These are phyloP conservation scores for Leptinotarsa defecta DNA, from an alignment of 1,140 invertebrate species.

Conservation along the genomic window DNA sequence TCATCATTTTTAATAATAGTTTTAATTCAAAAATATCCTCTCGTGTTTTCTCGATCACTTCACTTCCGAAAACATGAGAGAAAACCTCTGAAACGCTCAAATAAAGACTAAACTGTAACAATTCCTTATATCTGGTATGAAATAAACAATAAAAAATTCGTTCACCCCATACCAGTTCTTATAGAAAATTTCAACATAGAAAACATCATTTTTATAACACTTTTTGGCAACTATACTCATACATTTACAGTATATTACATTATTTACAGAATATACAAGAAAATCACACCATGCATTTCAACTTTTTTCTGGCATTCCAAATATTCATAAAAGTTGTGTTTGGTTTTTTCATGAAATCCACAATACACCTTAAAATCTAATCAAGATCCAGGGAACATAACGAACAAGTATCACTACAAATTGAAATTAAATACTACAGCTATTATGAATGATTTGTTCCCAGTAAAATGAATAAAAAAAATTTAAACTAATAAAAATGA, in stretches of 20 bases:
- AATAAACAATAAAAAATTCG: conserved; percentile 18
- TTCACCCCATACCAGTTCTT: conserved; percentile 32
- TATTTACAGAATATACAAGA: conserved; percentile 38
- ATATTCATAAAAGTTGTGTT: no score
- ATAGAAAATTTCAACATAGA: conserved; percentile 41
- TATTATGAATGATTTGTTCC: no score
- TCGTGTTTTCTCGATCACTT: no score
- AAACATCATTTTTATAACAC: conserved; percentile 35
- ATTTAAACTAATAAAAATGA: no score
- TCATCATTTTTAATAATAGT: conserved; percentile 47
- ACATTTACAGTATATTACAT: conserved; percentile 46
- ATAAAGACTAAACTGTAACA: conserved; percentile 37
- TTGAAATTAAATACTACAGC: no score
- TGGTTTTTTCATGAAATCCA: no score
- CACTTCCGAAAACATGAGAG: background rate
- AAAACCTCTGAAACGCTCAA: conserved; percentile 22
- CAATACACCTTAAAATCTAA: no score
- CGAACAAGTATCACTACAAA: no score
- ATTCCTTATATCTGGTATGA: conserved; percentile 34
- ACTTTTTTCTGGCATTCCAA: no score
- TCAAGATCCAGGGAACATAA: no score
- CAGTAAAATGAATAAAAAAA: no score
- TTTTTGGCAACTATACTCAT: conserved; percentile 43
- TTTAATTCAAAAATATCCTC: conserved; percentile 21
- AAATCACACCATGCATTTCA: background rate